phyloP scores from a whole-genome alignment of 2,797 vertebrate species.

The Galaxias olidus region DNA sequence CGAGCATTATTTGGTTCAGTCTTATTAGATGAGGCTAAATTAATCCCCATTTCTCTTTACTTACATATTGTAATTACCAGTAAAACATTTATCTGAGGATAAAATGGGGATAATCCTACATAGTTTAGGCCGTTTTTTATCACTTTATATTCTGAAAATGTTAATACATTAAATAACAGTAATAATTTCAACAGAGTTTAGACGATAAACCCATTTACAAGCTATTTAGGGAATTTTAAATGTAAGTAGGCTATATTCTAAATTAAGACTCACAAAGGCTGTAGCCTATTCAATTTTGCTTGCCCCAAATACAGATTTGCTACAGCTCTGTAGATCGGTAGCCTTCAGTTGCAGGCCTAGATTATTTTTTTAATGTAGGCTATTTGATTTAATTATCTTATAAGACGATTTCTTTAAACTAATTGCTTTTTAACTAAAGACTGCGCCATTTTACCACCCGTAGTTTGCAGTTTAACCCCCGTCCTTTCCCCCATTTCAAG shows the following conservation, averaged over 20 bases:
- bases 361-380: conserved; percentile 53
- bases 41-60: conserved; percentile 11
- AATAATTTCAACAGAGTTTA: background rate
- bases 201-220: background rate
- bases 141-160: background rate
- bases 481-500: too few species aligned
- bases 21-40: conserved; percentile 6
- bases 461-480: too few species aligned
- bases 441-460: conserved; percentile 40
- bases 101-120: conserved; percentile 13
- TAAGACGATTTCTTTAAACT: conserved; percentile 59
- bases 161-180: background rate
- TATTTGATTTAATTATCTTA: conserved; percentile 57
- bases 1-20: background rate
- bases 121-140: background rate
- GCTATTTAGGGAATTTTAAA: background rate
- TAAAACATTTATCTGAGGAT: conserved; percentile 11
- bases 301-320: conserved; percentile 41
- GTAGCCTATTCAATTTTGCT: background rate
- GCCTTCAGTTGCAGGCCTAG: conserved; percentile 16
- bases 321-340: conserved; percentile 27
- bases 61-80: conserved; percentile 17
- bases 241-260: background rate
- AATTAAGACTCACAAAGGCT: too few species aligned
- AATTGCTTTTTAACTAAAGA: conserved; percentile 61